Conservation (phyloP, 2,797 vertebrate genomes). For the Prionace glauca region DNA sequence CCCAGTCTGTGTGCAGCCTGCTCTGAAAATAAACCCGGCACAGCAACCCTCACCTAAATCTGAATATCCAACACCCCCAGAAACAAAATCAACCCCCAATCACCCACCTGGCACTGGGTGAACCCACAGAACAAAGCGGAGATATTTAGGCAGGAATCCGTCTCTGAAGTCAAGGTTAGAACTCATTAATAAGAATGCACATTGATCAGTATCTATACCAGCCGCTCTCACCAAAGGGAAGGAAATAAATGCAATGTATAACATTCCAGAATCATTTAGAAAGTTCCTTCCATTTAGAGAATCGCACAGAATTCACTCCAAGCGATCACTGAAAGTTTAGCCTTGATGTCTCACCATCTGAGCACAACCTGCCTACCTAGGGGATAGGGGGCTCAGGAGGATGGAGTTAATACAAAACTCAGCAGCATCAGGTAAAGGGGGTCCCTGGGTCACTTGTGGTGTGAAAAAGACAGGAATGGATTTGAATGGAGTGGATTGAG, state of each 20-base stretch:
- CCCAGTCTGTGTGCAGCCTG: background rate
- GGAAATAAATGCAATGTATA: background rate
- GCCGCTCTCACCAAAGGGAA: background rate
- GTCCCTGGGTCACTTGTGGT: background rate
- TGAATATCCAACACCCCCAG: background rate
- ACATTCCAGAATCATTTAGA: background rate
- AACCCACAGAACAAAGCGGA: too few relatives aligned
- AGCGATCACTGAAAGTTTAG: background rate
- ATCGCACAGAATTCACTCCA: background rate
- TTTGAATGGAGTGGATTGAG: too few relatives aligned
- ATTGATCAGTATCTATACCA: background rate
- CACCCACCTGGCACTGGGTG: too few relatives aligned
- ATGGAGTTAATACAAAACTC: background rate
- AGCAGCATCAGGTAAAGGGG: too few relatives aligned
- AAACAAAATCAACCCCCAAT: too few relatives aligned
- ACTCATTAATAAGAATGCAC: background rate
- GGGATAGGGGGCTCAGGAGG: too few relatives aligned
- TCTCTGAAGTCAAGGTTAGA: background rate
- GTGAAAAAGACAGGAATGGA: background rate
- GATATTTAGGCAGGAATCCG: background rate
- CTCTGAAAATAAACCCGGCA: background rate
- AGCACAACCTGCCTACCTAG: too few relatives aligned
- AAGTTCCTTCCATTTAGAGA: background rate
- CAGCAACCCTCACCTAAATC: background rate
- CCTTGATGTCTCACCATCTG: too few relatives aligned